phyloP scores from a whole-genome alignment of 2,797 vertebrate species.

The Enoplosus armatus region DNA sequence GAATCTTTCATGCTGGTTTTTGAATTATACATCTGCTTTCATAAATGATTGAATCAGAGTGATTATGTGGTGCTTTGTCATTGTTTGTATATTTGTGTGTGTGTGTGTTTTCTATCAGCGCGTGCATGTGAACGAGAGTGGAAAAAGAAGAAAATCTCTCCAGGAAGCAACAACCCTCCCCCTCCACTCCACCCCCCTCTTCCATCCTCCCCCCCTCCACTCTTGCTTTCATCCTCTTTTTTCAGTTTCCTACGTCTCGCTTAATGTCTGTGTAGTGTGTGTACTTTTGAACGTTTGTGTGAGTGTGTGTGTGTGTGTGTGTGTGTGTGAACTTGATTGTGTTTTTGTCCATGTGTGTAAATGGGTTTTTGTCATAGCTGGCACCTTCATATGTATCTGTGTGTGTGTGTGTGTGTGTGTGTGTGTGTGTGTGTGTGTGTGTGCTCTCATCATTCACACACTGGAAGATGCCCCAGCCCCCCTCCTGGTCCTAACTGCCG shows the following conservation, averaged over 20 bases:
- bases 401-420: conserved; percentile 27
- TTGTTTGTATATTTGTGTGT: conserved; percentile 61
- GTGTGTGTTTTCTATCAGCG: conserved; percentile 29
- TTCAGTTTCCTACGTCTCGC: conserved; percentile 57
- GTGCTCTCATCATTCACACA: conserved; percentile 78
- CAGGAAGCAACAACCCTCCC: conserved; percentile 56
- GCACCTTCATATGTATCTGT: conserved; percentile 11
- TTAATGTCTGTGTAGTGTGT: conserved; percentile 56
- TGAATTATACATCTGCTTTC: conserved; percentile 81
- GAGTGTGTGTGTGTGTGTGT: neutral
- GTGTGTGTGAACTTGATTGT: conserved; percentile 28
- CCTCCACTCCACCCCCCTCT: neutral
- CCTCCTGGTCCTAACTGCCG: conserved; percentile 87
- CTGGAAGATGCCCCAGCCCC: conserved; percentile 85
- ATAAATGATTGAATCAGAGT: conserved; percentile 79
- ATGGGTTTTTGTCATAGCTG: conserved; percentile 37
- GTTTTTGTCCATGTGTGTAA: conserved; percentile 32
- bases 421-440: conserved; percentile 45
- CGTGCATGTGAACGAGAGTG: conserved; percentile 35
- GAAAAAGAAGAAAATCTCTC: conserved; percentile 64
- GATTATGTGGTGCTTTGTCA: conserved; percentile 75
- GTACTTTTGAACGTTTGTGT: conserved; percentile 23
- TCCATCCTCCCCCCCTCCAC: conserved; percentile 20
- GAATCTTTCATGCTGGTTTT: conserved; percentile 79
- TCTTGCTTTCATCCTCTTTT: conserved; percentile 62